phyloP scores from a whole-genome alignment of 2,888 invertebrate species.

The Trichopria drosophilae region DNA sequence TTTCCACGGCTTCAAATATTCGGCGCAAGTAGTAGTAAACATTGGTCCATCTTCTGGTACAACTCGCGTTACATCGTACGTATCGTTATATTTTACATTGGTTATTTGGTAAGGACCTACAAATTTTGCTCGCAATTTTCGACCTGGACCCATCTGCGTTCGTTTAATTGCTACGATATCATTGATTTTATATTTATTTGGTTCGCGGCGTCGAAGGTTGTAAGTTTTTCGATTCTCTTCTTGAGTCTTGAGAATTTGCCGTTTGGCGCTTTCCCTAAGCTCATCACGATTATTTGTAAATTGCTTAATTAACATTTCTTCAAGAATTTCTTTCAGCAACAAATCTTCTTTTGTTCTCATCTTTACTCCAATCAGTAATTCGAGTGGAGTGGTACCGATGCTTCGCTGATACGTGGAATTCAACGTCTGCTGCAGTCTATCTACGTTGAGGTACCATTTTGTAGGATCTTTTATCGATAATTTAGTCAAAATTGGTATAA shows the following conservation, averaged over 20 bases:
- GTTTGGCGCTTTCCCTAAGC: conserved; percentile 23
- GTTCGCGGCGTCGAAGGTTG: conserved; percentile 18
- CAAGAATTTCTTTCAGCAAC: background rate
- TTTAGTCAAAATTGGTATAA: too few relatives aligned
- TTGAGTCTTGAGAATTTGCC: conserved; percentile 30
- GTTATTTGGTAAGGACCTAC: conserved; percentile 44
- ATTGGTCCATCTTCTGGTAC: conserved; percentile 15
- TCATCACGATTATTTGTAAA: background rate
- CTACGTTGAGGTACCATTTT: conserved; percentile 43
- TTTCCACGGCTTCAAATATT: too few relatives aligned
- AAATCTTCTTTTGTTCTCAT: too few relatives aligned
- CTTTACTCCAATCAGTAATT: too few relatives aligned
- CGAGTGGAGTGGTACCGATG: conserved; percentile 31
- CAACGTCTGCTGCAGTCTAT: conserved; percentile 36
- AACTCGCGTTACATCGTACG: too few relatives aligned
- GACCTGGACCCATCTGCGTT: too few relatives aligned
- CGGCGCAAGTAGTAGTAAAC: conserved; percentile 16
- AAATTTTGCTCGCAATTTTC: conserved; percentile 40
- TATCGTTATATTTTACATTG: too few relatives aligned
- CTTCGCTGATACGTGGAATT: conserved; percentile 42
- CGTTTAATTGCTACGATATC: conserved; percentile 48
- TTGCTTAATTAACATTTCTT: background rate
- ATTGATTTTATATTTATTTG: conserved; percentile 31
- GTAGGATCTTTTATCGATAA: conserved; percentile 39
- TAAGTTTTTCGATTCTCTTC: conserved; percentile 30